A percentile compares a stretch with the other conserved stretches of the same genome.
Evolutionary conservation across 2,797 vertebrate species (phyloP).

Genomic region (Silurus aristotelis): DNA sequence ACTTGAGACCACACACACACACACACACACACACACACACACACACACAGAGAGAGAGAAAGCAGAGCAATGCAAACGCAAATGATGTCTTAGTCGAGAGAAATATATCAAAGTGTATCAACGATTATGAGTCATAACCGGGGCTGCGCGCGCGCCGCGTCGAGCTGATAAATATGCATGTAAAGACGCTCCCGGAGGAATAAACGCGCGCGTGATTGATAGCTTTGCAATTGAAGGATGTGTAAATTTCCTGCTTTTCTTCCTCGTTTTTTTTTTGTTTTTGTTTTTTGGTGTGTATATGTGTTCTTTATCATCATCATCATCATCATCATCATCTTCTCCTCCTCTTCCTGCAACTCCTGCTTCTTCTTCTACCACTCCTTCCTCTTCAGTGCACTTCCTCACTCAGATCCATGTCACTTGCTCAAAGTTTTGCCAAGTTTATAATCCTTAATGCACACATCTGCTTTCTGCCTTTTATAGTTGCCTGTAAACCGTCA

Average conservation of each 20-base stretch:
- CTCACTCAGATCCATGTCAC: conserved; percentile 93
- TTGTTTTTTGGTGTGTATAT: neutral
- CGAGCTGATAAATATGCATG: conserved; percentile 99
- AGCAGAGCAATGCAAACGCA: conserved; percentile 76
- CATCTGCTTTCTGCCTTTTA: conserved; percentile 91
- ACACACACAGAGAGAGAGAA: neutral
- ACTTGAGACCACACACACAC: conserved; percentile 85
- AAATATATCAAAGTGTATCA: conserved; percentile 99
- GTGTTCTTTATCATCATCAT: neutral
- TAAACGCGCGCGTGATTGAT: conserved; percentile 99
- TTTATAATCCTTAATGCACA: conserved; percentile 98
- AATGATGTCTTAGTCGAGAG: conserved; percentile 98
- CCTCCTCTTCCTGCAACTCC: neutral
- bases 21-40: neutral
- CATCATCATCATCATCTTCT: conserved; percentile 41
- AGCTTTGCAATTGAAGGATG: conserved; percentile 99
- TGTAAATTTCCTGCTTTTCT: conserved; percentile 88
- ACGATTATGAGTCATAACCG: conserved; percentile 99
- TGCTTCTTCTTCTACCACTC: neutral
- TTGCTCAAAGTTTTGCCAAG: conserved; percentile 99
- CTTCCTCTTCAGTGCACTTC: conserved; percentile 83
- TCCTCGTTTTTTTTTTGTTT: conserved; percentile 3
- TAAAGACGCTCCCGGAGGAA: conserved; percentile 99
- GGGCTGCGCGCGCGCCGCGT: conserved; percentile 94
- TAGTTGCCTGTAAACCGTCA: conserved; percentile 91